These are phyloP conservation scores for Hormaphis cornu DNA, from an alignment of 1,140 invertebrate species.

Conservation along the genomic window DNA sequence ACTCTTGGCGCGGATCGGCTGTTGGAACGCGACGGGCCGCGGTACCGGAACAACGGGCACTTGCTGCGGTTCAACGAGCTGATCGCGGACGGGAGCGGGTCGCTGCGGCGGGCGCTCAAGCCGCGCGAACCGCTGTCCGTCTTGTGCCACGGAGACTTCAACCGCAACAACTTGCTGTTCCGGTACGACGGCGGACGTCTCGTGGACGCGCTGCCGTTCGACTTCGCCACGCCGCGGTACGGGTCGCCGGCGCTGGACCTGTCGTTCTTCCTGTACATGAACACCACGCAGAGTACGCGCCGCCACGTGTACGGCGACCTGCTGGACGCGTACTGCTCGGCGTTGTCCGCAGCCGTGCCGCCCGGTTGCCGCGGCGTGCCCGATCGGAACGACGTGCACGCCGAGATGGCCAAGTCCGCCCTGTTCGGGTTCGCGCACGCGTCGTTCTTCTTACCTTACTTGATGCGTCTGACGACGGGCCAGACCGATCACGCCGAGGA, in stretches of 20 bases:
- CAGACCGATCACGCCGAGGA: slow-evolving; percentile 37
- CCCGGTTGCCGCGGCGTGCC: not conserved
- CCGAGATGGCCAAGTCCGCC: not conserved
- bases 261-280: slow-evolving; percentile 43
- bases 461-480: slow-evolving; percentile 40
- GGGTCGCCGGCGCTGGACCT: slow-evolving; percentile 42
- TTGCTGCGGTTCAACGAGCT: not conserved
- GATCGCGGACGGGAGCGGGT: not conserved
- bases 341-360: slow-evolving; percentile 4
- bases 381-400: not conserved
- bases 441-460: not conserved
- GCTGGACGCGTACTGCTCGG: slow-evolving; percentile 40
- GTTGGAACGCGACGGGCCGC: not conserved
- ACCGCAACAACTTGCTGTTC: slow-evolving; percentile 42
- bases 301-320: slow-evolving; percentile 38
- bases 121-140: slow-evolving; percentile 40
- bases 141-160: slow-evolving; percentile 44
- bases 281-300: slow-evolving; percentile 36
- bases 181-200: slow-evolving; percentile 30
- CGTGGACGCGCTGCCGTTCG: slow-evolving; percentile 41
- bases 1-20: not conserved
- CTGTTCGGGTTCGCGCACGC: not conserved
- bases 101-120: not conserved
- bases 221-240: slow-evolving; percentile 42
- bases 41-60: not conserved